Percentiles rank a stretch among this genome's conserved stretches.
Evolutionary conservation across 2,113 vertebrate species (phyloP).

Genomic region (Stictonetta naevosa): DNA sequence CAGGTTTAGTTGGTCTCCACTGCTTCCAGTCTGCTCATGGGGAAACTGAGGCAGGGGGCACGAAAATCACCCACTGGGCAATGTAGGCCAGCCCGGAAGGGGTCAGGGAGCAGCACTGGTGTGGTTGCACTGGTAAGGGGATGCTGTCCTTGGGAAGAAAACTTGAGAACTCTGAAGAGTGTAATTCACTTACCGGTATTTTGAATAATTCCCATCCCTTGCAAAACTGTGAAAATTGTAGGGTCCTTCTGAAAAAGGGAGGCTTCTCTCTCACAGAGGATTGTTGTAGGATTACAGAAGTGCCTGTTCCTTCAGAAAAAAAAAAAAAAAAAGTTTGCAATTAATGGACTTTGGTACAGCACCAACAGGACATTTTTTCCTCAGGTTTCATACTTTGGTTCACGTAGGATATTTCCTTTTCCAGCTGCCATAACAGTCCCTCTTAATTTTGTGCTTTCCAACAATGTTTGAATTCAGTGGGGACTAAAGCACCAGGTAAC

Average conservation of each 20-base stretch:
- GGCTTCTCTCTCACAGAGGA: background rate
- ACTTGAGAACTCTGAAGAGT: background rate
- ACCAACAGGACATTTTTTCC: background rate
- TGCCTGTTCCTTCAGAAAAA: background rate
- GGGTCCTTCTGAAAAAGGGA: background rate
- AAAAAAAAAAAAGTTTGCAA: background rate
- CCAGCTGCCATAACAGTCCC: background rate
- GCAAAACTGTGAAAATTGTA: background rate
- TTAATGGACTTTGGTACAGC: background rate
- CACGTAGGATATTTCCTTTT: background rate
- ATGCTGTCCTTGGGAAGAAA: background rate
- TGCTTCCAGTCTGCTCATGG: background rate
- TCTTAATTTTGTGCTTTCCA: background rate
- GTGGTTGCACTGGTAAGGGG: background rate
- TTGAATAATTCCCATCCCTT: background rate
- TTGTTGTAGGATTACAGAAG: background rate
- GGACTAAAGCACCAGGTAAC: background rate
- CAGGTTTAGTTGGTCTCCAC: background rate
- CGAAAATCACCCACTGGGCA: background rate
- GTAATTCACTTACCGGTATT: background rate
- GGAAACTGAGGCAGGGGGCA: background rate
- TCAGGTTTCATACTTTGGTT: background rate
- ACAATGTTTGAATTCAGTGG: background rate
- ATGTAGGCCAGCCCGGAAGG: background rate
- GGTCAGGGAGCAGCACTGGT: rapidly evolving